Evolutionary conservation across 2,113 vertebrate species (phyloP), one percentile per base, ranked within the genome.

Genomic region (Laticauda laticaudata): DNA sequence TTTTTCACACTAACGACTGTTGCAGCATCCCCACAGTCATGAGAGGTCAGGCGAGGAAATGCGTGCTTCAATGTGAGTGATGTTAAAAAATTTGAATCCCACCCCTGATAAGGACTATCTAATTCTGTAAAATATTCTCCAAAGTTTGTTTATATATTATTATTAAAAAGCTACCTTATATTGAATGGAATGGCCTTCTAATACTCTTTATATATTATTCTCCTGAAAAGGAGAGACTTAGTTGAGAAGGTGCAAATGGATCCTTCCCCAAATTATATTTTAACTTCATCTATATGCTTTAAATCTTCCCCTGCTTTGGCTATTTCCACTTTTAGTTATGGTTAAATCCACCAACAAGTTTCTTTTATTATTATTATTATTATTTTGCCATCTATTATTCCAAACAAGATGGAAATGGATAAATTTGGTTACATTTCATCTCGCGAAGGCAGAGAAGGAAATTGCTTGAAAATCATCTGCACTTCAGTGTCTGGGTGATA

Each of bases 241-340:
- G 97, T 96, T 96, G 8, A 97, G 95, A 97, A 96, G 94, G 97
- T 95, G 93, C 90, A 97, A 97, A 97, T 96, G 18, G 96, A 91
- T 96, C 53, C 91, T 96, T 97, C 96, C 91, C 92, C 94, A 93
- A 94, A 90, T 92, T 89, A 45, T 94, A 87, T 93, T 93, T 93
- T 96, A 95, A 95, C 95, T 96, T 89, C 94, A 91, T 96, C 97
- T 94, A 92, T 91, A 95, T 93, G 93, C 64, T 95, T 75, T 91
- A 94, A 94, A 90, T 94, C 90, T 96, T 94, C 93, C 93, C 94
- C 94, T 95, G 93, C 61, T 93, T 94, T 95, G 90, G 93, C 93
- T 93, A 91, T 87, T 57, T 96, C 92, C 61, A 54, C 92, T 93
- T 95, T 90, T 81, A 95, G 69, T 92, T 97, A 94, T 96, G 93